Base-by-base conservation (phyloP, 2,888 invertebrate species). In the Octonoba sinensis region DNA sequence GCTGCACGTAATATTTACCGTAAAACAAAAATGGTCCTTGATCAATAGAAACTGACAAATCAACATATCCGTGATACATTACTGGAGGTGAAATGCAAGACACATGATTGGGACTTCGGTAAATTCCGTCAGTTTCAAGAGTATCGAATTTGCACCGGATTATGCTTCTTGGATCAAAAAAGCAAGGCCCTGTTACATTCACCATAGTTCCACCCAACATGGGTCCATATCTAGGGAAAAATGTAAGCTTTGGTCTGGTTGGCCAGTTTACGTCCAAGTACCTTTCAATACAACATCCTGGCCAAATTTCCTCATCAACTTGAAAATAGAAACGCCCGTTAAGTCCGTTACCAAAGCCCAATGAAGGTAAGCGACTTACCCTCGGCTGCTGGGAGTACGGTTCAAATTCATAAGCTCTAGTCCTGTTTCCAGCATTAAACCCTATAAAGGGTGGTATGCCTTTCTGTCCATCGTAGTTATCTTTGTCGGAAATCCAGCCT, bases 181-280 rank as follows among this genome's bases (percentile, higher is more conserved):
- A 95, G 88, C 99, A 99, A 1, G 97, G 97, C 0, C 98, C 99
- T 0, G 98, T 97, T 79, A 99, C 95, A 87, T 98, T 97, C 54
- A 99, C 96, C 72, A 97, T 93, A 0, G 96, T 95, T 1, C 99
- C 99, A 3, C 99, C 99, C 85, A 98, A 91, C 98, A 99, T 98
- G 88, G 96, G 96, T 4, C 97, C 98, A 87, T 95, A 96, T 88
- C 97, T 96, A 0, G 97, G 97, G 0, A 97, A 96, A 87, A 96
- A 96, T 86, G 94, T 92, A 71, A 96, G 88, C 0, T 94, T 93
- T 77, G 96, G 91, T 62, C 86, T 85, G 27, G 86, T 85, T 4
- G 76, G 79, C 78, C 85, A 83, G 44, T 86, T 85, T 3, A 85
- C 84, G 27, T 86, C 85, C 22, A 86, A 65, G 44, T 85, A 87